Base-by-base conservation (phyloP, 23 tunicate genomes). In the Botrylloides violaceus region DNA sequence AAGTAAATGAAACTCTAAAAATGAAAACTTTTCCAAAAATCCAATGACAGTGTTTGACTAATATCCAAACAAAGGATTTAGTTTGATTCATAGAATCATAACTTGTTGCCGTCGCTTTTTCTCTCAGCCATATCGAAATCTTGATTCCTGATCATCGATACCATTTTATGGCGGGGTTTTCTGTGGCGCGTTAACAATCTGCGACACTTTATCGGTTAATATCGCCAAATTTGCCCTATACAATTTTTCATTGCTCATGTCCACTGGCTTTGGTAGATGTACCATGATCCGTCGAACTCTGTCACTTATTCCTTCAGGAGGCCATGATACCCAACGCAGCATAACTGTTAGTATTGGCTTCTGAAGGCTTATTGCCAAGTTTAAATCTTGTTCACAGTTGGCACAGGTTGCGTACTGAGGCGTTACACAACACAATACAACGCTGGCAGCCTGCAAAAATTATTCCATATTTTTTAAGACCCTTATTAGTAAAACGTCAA, bases 161-260 rank as follows among this genome's bases (percentile, higher is more conserved):
- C 26, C 12, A 7, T 34, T 27, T 9, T 63, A 63, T 63, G 34
- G 26, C 23, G 74, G 74, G 0, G 58, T 68, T 68, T 20, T 19
- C 21, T 25, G 15, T 12, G 56, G 23, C 4, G 70, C 26, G 20
- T 68, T 68, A 4, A 68, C 58, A 32, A 39, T 37, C 37, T 68
- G 70, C 70, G 65, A 71, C 34, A 83, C 74, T 61, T 48, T 76
- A 15, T 83, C 76, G 53, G 81, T 66, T 18, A 83, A 50, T 30
- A 38, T 49, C 12, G 77, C 76, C 64, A 83, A 70, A 70, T 83
- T 83, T 1, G 82, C 74, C n/a, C 61, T 62, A 34, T 79, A 83
- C n/a, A 83, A 72, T 66, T 83, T 83, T 56, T 83, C 81, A 39
- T 57, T 83, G 81, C 89, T 83, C 58, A 83, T 57, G 72, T 83